These are phyloP conservation scores for Pelecanoides urinatrix DNA, from an alignment of 2,113 vertebrate genomes.

Conservation along the genomic window DNA sequence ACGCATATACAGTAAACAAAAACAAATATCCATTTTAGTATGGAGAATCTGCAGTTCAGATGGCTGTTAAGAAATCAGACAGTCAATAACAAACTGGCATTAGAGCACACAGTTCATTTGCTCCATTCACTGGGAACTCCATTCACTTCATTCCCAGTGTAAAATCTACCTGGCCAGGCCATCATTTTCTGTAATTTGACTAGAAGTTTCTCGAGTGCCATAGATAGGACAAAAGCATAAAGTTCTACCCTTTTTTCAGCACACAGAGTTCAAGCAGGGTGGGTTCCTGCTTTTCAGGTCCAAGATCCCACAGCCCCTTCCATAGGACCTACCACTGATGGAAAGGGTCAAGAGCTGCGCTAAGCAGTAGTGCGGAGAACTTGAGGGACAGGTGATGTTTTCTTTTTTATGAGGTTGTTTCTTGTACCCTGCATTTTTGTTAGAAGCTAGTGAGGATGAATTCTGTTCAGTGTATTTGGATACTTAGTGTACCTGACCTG, in stretches of 20 bases:
- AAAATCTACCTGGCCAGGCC: not conserved
- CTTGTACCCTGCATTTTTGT: not conserved
- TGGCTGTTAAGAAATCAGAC: not conserved
- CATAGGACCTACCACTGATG: not conserved
- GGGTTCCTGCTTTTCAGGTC: not conserved
- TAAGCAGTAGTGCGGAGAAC: not conserved
- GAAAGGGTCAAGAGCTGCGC: not conserved
- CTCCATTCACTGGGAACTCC: not conserved
- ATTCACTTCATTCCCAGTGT: not conserved
- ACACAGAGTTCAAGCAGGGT: not conserved
- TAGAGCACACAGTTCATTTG: not conserved
- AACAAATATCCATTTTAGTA: rapidly evolving
- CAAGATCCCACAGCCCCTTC: not conserved
- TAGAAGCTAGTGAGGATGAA: not conserved
- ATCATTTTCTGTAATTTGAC: not conserved
- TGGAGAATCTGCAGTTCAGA: not conserved
- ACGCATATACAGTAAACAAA: not conserved
- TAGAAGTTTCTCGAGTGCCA: not conserved
- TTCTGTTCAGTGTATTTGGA: not conserved
- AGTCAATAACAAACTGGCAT: rapidly evolving
- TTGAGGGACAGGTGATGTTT: not conserved
- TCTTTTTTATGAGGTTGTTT: not conserved
- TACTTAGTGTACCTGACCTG: not conserved
- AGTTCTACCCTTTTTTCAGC: not conserved
- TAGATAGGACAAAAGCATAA: not conserved